Evolutionary conservation across 2,797 vertebrate species (phyloP).

Genomic region (Dipus sagitta): DNA sequence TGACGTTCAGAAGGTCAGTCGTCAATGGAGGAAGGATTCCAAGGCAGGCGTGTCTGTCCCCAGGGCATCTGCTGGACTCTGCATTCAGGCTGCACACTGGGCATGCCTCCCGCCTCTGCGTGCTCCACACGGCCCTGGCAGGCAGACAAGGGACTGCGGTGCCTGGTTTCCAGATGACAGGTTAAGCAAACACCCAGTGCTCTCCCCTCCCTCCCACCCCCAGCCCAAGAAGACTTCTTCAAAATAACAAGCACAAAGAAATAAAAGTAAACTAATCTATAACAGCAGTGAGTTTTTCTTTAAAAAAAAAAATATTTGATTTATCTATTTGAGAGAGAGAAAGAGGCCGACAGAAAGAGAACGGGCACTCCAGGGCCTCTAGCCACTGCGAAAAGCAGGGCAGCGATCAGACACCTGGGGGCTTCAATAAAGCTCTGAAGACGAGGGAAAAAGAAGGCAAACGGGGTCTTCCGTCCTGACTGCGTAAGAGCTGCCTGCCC

Average conservation of each 20-base stretch:
- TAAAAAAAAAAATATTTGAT: too few species aligned
- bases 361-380: too few species aligned
- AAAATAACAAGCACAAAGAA: conserved; percentile 24
- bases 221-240: background rate
- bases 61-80: background rate
- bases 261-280: conserved; percentile 29
- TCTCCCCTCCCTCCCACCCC: background rate
- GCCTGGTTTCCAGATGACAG: background rate
- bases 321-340: too few species aligned
- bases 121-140: background rate
- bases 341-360: too few species aligned
- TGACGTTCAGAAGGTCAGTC: background rate
- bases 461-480: background rate
- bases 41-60: background rate
- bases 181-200: background rate
- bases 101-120: background rate
- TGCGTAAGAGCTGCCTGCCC: background rate
- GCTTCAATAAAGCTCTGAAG: conserved; percentile 26
- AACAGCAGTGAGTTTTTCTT: background rate
- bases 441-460: background rate
- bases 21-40: background rate
- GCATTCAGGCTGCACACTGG: rapidly evolving
- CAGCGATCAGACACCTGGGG: background rate
- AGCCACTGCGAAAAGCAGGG: background rate
- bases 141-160: background rate